Base-by-base conservation (phyloP, 2,113 vertebrate genomes). In the Anarrhichthys ocellatus region DNA sequence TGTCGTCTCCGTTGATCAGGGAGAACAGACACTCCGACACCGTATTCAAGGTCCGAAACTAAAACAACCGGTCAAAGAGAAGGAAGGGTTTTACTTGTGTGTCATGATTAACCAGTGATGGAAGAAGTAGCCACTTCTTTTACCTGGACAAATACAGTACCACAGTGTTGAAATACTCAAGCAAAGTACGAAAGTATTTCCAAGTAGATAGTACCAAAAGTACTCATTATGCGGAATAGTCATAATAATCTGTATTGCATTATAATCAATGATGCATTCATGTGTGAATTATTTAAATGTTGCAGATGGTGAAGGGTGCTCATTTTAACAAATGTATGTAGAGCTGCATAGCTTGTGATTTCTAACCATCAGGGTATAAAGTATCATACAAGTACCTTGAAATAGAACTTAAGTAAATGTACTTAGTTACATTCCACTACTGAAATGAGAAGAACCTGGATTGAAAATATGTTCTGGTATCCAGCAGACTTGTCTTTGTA, bases 1-100 rank as follows among this genome's bases (percentile, higher is more conserved):
- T 99, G 80, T 99, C 97, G 3, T 99, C 98, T 87, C 98, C 98
- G 62, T 99, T 99, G 91, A 99, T 97, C 84, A 99, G 67, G 0
- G 97, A 99, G 88, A 99, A 99, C 75, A 99, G 96, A 84, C 97
- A 98, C 92, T 99, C 98, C 0, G 97, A 97, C 80, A 97, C 98
- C 1, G 92, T 94, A 90, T 98, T 98, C 84, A 99, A 93, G 38
- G 96, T 96, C 38, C 96, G 96, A 86, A 99, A 99, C 98, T 99
- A 61, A 79, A 78, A 63, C 10, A 36, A 48, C 24, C 61, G 15
- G 79, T 24, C 24, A 71, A 42, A 80, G 65, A 27, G 11, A 9
- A 15, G 18, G 11, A 42, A 46, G 1, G 6, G n/a, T 32, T 11
- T 44, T 0, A 11, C 24, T 50, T 27, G 34, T 44, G 9, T 44